Evolutionary conservation across 2,888 invertebrate species (phyloP).

Genomic region (Tachina lurida): DNA sequence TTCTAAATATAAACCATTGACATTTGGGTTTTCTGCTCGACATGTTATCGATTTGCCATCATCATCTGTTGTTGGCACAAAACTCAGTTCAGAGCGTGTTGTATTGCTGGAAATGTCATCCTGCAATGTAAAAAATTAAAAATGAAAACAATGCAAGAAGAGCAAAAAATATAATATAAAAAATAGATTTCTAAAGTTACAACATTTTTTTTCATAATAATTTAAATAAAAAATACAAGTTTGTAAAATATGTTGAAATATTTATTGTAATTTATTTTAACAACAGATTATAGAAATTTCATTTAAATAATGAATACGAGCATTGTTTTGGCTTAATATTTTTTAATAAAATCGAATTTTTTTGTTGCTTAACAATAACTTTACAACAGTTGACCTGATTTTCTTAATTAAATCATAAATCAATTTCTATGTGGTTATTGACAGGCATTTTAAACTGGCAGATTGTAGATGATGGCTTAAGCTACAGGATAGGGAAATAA

Average conservation of each 20-base stretch:
- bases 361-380: constrained; percentile 4
- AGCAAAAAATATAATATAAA: not conserved
- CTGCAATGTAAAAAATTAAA: constrained; percentile 83
- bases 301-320: constrained; percentile 3
- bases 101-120: constrained; percentile 91
- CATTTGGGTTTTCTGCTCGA: constrained; percentile 95
- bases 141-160: constrained; percentile 18
- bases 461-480: not conserved
- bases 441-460: constrained; percentile 5
- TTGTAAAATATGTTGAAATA: not conserved
- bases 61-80: constrained; percentile 94
- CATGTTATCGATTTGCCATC: constrained; percentile 94
- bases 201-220: constrained; percentile 27
- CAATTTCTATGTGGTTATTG: constrained; percentile 20
- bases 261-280: not conserved
- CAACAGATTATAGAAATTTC: constrained; percentile 36
- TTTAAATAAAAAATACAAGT: not conserved
- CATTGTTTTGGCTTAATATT: constrained; percentile 7
- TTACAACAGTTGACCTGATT: constrained; percentile 40
- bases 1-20: constrained; percentile 91
- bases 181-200: constrained; percentile 37
- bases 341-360: not conserved
- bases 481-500: not conserved
- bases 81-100: constrained; percentile 93
- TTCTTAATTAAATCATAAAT: constrained; percentile 42